These are phyloP conservation scores for Gracilinanus agilis DNA, from an alignment of 2,113 vertebrate genomes.

Conservation along the genomic window DNA sequence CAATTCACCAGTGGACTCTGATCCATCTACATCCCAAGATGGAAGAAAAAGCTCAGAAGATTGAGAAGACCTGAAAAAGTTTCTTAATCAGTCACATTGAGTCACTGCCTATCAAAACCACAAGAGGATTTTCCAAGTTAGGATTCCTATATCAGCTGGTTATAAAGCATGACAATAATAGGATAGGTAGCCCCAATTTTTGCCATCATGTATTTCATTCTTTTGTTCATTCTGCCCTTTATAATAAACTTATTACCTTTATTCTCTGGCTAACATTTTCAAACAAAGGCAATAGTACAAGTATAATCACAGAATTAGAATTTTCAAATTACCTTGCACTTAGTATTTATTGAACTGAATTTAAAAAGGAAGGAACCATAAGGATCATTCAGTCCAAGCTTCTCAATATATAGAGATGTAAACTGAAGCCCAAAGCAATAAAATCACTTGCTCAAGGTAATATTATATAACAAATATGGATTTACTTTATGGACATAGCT, in stretches of 20 bases:
- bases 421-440: neutral
- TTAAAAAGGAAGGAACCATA: neutral
- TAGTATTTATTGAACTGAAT: neutral
- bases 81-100: neutral
- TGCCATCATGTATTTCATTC: neutral
- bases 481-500: neutral
- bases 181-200: neutral
- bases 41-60: constrained; percentile 77
- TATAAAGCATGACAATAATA: neutral
- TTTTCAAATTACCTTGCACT: neutral
- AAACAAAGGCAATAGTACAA: neutral
- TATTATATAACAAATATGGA: neutral
- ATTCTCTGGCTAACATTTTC: neutral
- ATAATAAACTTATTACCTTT: neutral
- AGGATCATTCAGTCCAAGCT: neutral
- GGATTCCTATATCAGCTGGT: neutral
- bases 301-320: neutral
- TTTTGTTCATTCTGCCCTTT: neutral
- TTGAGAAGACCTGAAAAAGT: constrained; percentile 75
- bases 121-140: constrained; percentile 25
- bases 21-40: constrained; percentile 86
- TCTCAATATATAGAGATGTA: neutral
- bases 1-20: constrained; percentile 89
- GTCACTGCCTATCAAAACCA: constrained; percentile 50
- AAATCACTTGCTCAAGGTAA: neutral